Conservation (phyloP, 2,888 invertebrate genomes). For the Argyra leucocephala region DNA sequence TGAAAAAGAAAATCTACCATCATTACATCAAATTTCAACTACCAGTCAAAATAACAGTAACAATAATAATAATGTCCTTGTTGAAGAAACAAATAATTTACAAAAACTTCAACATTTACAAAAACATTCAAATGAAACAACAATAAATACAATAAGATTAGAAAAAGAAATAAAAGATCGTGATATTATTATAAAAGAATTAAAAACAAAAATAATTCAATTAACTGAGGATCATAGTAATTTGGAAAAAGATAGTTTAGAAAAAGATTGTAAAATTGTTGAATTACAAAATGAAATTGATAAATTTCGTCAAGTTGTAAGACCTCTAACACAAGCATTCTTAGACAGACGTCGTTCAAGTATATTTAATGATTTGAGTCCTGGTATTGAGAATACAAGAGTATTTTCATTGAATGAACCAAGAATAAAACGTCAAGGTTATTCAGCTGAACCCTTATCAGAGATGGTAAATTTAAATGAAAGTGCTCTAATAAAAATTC, state of each 20-base stretch:
- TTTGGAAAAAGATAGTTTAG: slow-evolving; percentile 36
- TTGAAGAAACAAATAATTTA: slow-evolving; percentile 8
- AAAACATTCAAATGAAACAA: neutral
- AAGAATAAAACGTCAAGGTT: slow-evolving; percentile 53
- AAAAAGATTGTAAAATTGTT: slow-evolving; percentile 68
- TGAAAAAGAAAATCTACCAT: neutral
- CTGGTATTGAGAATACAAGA: slow-evolving; percentile 49
- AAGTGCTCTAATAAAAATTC: slow-evolving; percentile 56
- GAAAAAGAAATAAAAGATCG: slow-evolving; percentile 29
- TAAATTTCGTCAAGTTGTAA: slow-evolving; percentile 67
- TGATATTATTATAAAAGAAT: slow-evolving; percentile 29
- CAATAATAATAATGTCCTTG: slow-evolving; percentile 2
- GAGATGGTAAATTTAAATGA: slow-evolving; percentile 45
- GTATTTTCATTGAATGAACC: slow-evolving; percentile 50
- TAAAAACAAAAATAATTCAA: slow-evolving; percentile 32
- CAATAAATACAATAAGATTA: slow-evolving; percentile 19
- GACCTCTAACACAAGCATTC: slow-evolving; percentile 58
- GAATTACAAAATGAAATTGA: slow-evolving; percentile 77
- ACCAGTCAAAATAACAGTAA: neutral
- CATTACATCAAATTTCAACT: neutral
- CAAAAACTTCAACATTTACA: neutral
- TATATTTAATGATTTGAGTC: slow-evolving; percentile 44
- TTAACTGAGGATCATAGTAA: slow-evolving; percentile 32
- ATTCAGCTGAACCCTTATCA: slow-evolving; percentile 68
- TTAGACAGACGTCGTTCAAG: slow-evolving; percentile 45